Percentiles rank a stretch among this genome's conserved stretches.
These are phyloP conservation scores for Steatornis caripensis DNA, from an alignment of 2,113 vertebrate genomes.

Conservation along the genomic window DNA sequence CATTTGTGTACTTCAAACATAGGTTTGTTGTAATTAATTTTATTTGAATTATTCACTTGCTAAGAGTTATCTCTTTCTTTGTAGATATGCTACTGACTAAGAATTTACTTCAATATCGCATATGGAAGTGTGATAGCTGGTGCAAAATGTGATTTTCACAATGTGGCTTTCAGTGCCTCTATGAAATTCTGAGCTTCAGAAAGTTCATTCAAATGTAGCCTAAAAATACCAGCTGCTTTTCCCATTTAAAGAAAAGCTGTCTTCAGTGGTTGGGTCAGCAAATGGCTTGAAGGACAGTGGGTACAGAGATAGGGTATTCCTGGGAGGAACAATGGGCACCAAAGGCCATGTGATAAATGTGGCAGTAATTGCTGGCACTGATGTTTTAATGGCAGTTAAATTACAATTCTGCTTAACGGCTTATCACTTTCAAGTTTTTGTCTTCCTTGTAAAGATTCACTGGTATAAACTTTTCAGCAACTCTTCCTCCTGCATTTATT, in stretches of 20 bases:
- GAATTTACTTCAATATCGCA: not conserved
- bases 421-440: not conserved
- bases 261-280: not conserved
- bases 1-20: not conserved
- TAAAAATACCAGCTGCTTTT: not conserved
- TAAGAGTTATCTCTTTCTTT: not conserved
- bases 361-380: not conserved
- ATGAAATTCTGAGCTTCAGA: not conserved
- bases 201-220: not conserved
- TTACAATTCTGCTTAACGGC: not conserved
- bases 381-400: not conserved
- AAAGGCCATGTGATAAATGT: accelerated
- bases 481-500: not conserved
- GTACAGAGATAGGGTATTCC: not conserved
- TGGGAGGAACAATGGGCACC: not conserved
- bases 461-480: not conserved
- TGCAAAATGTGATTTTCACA: not conserved
- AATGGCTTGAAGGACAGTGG: not conserved
- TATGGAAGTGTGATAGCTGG: not conserved
- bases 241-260: not conserved
- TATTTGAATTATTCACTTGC: not conserved
- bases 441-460: not conserved
- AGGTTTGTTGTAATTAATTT: not conserved
- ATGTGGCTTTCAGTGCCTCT: not conserved
- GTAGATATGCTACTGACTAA: not conserved